Base-by-base conservation (phyloP, 2,888 invertebrate genomes). In the Andrena fulva region DNA sequence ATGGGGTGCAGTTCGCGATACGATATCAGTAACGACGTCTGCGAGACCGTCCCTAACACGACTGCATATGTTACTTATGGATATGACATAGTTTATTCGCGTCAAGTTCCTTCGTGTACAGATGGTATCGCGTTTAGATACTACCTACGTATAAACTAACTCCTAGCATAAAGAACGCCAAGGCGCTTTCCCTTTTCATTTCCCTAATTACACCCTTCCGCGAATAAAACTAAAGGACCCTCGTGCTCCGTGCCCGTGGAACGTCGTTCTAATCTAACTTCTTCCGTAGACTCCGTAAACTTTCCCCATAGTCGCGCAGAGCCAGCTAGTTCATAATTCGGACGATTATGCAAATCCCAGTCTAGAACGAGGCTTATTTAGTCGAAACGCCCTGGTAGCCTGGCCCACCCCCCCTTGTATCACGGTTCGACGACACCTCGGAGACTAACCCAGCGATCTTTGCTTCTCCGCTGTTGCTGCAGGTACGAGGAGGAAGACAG, bases 401-500 rank as follows among this genome's bases (percentile, higher is more conserved):
- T 50, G 16, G 20, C 42, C 42, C 16, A 42, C 16, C 42, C 42
- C 20, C 27, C 31, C 31, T 2, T 2, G 29, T 16, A 27, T 16
- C 62, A 24, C 27, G 8, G 16, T 31, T 50, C 27, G 24, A 48
- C 35, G 24, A 42, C 7, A 29, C 52, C 67, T 27, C 20, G 10
- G 69, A 69, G 48, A 67, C 8, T 52, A 24, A 16, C 24, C 50
- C n/a, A 24, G 0, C 8, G 24, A 42, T n/a, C 48, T 29, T 50
- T 35, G 31, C 24, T 27, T 73, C n/a, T 64, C 42, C 6, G n/a
- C 69, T 3, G 8, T 33, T 12, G 64, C 64, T 31, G 1, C 88
- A 92, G 93, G 94, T 92, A 93, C 86, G 92, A 93, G 69, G 93
- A 93, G 77, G 91, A 93, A 7, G 93, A 93, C 50, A 94, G 94